phyloP scores from a whole-genome alignment of 37 sponge, comb jelly and placozoan species.

The Axinella damicornis region DNA sequence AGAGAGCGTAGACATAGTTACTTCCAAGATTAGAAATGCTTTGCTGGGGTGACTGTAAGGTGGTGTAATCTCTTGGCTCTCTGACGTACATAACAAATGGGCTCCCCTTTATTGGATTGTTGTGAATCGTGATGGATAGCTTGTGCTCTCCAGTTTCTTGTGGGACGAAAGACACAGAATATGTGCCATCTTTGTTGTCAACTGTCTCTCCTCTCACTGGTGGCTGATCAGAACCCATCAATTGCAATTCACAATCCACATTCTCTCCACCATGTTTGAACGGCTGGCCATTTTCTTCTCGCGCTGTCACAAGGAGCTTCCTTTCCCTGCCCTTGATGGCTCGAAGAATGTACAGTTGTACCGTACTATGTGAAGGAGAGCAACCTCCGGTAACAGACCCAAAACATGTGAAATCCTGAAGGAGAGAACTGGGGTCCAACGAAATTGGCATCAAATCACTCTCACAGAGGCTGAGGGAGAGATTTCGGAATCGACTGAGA shows the following conservation, averaged over 20 bases:
- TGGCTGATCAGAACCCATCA: background rate
- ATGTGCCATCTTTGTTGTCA: conserved; percentile 34
- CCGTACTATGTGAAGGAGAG: background rate
- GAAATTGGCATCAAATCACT: background rate
- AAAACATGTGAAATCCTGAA: background rate
- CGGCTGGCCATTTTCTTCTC: conserved; percentile 3
- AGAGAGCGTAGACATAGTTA: too few relatives aligned
- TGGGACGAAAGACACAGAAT: conserved; percentile 8
- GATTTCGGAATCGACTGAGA: background rate
- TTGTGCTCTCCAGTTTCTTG: conserved; percentile 22
- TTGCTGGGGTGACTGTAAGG: background rate
- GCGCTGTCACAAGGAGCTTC: conserved; percentile 2
- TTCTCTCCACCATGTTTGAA: conserved; percentile 5
- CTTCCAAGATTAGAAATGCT: too few relatives aligned
- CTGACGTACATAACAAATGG: conserved; percentile 12
- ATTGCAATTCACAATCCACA: background rate
- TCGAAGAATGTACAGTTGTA: background rate
- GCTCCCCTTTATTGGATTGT: background rate
- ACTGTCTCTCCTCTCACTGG: background rate
- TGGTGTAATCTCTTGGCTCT: conserved; percentile 16
- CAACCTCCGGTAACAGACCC: conserved; percentile 14
- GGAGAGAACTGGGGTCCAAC: background rate
- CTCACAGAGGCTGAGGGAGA: background rate
- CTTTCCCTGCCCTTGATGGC: background rate
- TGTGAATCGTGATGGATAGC: conserved; percentile 9